A percentile compares a stretch with the other conserved stretches of the same genome.
phyloP scores from a whole-genome alignment of 2,797 vertebrate genomes.

The Danio kyathit region DNA sequence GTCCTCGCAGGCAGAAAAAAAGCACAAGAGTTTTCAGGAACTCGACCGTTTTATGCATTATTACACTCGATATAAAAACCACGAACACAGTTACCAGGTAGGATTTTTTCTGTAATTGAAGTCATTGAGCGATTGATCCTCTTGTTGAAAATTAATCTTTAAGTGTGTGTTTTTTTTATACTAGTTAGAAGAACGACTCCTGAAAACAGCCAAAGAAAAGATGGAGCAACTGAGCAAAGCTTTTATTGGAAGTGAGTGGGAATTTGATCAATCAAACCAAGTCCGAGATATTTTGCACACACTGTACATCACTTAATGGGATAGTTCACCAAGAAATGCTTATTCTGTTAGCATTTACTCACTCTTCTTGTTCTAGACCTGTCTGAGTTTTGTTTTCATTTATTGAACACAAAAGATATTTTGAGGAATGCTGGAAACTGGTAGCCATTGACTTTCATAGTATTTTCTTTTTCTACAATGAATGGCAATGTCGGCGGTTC shows the following conservation, averaged over 20 bases:
- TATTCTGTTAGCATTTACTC: too few species aligned
- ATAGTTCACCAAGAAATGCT: too few species aligned
- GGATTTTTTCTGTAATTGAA: background rate
- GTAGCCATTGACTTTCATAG: too few species aligned
- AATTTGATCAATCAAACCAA: background rate
- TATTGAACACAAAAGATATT: too few species aligned
- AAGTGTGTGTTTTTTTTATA: constrained; percentile 58
- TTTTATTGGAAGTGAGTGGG: constrained; percentile 89
- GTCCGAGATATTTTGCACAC: background rate
- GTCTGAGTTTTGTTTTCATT: too few species aligned
- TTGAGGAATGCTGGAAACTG: too few species aligned
- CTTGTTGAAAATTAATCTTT: background rate
- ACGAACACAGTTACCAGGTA: constrained; percentile 98
- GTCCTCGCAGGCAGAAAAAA: constrained; percentile 91
- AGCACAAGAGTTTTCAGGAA: constrained; percentile 98
- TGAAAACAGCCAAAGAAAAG: constrained; percentile 99
- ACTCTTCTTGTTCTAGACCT: too few species aligned
- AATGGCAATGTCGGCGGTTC: too few species aligned
- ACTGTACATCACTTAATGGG: background rate
- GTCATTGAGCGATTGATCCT: background rate
- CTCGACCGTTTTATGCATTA: constrained; percentile 99
- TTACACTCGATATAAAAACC: constrained; percentile 97
- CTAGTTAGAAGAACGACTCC: constrained; percentile 95
- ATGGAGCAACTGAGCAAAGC: constrained; percentile 98
- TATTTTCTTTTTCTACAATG: too few species aligned